Base-by-base conservation (phyloP, 2,113 vertebrate species). In the Pitta sordida region DNA sequence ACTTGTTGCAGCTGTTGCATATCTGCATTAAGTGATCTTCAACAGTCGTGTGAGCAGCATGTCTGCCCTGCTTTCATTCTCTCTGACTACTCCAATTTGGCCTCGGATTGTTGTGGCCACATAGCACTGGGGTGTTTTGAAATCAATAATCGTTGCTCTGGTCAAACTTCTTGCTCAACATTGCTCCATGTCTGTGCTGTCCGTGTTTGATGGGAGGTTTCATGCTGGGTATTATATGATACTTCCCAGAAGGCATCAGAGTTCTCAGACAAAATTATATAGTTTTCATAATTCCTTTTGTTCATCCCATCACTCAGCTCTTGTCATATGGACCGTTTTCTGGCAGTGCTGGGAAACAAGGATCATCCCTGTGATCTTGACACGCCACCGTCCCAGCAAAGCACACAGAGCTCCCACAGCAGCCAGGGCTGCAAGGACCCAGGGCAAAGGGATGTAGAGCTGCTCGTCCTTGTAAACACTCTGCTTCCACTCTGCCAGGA, bases 131-230 rank as follows among this genome's bases (percentile, higher is more conserved):
- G 79, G 15, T 93, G 85, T 95, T 96, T 96, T 95, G 94, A 94
- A 95, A 96, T 80, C 90, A 88, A 22, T 30, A 91, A 94, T 95
- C 27, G 4, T 41, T 30, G 70, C 67, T 93, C 91, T 93, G 94
- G 94, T 94, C 94, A 96, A 90, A 83, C 37, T 34, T 91, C 88
- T 96, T 96, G 93, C 96, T 73, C 93, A 96, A 91, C 32, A 1
- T 69, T 13, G 78, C 64, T 77, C 79, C 9, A 8, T 20, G 90
- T 10, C 84, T 84, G 74, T 20, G 84, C 90, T 67, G 64, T n/a
- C 92, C 7, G 14, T 85, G 93, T 85, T 86, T 83, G 94, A 90
- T 83, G 93, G 85, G 75, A 2, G 65, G 41, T 65, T 83, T 91
- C 71, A 24, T 36, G 92, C 94, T 95, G 96, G 82, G 75, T 83